Conservation (phyloP, 2,888 invertebrate species). For the Netelia virgata region DNA sequence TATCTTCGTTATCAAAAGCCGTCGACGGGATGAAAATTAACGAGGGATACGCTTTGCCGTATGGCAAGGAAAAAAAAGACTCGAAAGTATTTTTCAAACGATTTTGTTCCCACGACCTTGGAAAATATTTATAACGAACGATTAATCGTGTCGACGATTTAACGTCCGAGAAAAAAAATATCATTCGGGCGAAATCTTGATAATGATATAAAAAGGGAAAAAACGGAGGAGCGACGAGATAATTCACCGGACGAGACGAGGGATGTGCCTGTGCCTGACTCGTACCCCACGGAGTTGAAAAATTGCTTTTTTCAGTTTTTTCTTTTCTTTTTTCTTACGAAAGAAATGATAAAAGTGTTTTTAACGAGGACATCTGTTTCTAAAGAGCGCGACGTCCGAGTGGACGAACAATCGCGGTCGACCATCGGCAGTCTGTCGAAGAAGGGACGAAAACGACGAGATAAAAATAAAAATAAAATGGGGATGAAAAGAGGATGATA, state of each 20-base stretch:
- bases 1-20: slow-evolving; percentile 33
- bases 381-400: not conserved
- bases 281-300: no score
- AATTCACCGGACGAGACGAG: no score
- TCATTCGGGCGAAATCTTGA: no score
- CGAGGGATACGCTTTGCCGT: not conserved
- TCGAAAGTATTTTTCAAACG: not conserved
- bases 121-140: not conserved
- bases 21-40: slow-evolving; percentile 6
- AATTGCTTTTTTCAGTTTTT: no score
- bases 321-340: not conserved
- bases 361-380: slow-evolving; percentile 39
- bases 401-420: not conserved
- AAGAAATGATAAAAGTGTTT: not conserved
- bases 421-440: no score
- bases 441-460: no score
- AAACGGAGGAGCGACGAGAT: no score
- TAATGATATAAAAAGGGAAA: no score
- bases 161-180: no score
- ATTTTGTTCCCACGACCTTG: no score
- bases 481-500: not conserved
- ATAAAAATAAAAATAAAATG: not conserved
- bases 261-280: no score
- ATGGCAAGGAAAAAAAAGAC: not conserved
- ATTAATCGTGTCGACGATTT: no score